Conservation (phyloP, 2,888 invertebrate species). For the Sinopyrophorus schimmeli region DNA sequence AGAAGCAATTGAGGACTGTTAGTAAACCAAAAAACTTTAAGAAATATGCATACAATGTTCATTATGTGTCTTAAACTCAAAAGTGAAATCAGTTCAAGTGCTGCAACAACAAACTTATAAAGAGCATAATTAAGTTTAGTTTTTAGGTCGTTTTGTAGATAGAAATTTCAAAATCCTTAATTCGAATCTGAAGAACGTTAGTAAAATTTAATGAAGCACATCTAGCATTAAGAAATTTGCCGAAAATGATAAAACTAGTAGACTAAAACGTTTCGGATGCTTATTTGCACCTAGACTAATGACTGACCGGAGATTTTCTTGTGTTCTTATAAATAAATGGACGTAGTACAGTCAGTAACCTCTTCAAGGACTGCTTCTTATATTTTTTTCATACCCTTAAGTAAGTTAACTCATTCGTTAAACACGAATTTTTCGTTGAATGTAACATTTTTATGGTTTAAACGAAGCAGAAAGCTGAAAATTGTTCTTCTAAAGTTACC, state of each 20-base stretch:
- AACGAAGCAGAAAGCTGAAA: conserved; percentile 6
- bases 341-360: conserved; percentile 47
- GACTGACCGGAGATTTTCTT: conserved; percentile 11
- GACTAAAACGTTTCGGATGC: conserved; percentile 22
- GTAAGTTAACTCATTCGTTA: conserved; percentile 11
- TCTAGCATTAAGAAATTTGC: too few relatives aligned
- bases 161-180: too few relatives aligned
- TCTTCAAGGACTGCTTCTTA: conserved; percentile 44
- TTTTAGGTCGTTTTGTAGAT: too few relatives aligned
- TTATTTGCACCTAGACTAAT: conserved; percentile 21
- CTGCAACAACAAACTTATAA: background rate
- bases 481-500: background rate
- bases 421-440: conserved; percentile 6
- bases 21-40: too few relatives aligned
- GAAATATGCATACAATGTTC: background rate
- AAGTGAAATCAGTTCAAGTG: conserved; percentile 4
- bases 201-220: background rate
- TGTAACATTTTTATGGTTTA: conserved; percentile 12
- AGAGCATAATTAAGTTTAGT: too few relatives aligned
- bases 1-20: too few relatives aligned
- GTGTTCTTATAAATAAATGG: conserved; percentile 22
- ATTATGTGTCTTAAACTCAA: background rate
- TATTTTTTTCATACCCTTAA: conserved; percentile 15
- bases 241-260: conserved; percentile 14
- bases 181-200: too few relatives aligned